Percentiles rank a stretch among this genome's conserved stretches.
Evolutionary conservation across 2,888 invertebrate species (phyloP).

Genomic region (Tachina fera): DNA sequence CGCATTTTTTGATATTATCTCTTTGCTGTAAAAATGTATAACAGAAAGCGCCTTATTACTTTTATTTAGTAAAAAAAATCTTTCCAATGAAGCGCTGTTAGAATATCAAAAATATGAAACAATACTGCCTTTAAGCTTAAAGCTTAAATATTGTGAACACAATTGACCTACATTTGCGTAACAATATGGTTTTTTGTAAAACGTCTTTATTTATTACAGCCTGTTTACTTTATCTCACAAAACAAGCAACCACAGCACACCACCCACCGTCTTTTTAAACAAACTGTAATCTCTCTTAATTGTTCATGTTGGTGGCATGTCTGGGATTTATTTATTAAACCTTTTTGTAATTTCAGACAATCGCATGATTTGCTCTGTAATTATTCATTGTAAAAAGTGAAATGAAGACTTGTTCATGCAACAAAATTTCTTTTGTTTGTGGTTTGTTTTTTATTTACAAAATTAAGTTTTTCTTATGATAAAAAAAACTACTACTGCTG

Average conservation of each 20-base stretch:
- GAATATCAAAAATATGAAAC: no score
- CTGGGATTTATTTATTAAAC: slow-evolving; percentile 33
- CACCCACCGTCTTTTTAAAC: slow-evolving; percentile 9
- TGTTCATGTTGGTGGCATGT: slow-evolving; percentile 42
- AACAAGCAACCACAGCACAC: not conserved
- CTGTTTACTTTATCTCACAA: not conserved
- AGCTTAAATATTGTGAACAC: no score
- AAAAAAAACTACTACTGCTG: not conserved
- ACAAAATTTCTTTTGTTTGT: slow-evolving; percentile 45
- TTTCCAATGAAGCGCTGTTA: no score
- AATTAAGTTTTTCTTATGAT: slow-evolving; percentile 30
- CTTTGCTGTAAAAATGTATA: no score
- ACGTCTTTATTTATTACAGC: slow-evolving; percentile 11
- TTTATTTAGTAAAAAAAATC: no score
- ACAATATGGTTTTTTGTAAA: not conserved
- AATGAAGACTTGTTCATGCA: slow-evolving; percentile 26
- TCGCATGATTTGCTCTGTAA: slow-evolving; percentile 7
- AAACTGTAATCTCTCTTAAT: not conserved
- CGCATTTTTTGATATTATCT: no score
- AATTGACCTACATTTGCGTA: not conserved
- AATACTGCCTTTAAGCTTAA: no score
- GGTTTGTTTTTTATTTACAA: not conserved
- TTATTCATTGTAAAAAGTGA: slow-evolving; percentile 39
- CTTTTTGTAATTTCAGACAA: slow-evolving; percentile 4
- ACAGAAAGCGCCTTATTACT: no score